Base-by-base conservation (phyloP, 2,888 invertebrate species). In the Cheilosia soror region DNA sequence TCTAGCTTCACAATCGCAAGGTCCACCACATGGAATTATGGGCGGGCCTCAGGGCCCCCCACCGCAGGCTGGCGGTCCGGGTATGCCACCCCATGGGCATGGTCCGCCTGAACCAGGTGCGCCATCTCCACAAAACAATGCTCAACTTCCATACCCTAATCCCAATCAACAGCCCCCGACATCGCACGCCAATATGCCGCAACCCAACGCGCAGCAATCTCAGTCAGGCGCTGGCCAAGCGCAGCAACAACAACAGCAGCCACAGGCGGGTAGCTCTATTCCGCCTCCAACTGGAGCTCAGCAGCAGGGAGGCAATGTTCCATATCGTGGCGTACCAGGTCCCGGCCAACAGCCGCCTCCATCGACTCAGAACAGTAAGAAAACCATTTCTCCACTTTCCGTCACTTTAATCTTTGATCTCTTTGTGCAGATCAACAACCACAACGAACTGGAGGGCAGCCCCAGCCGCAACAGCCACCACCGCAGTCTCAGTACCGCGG, bases 391-490 rank as follows among this genome's bases (percentile, higher is more conserved):
- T 29, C 1, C 2, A 7, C 27, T 51, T 62, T 60, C 25, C 11
- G 11, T 15, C 20, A 58, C 29, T 51, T 57, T 33, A 62, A 65
- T 7, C 9, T 27, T 49, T 3, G 44, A 49, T 68, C 60, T n/a
- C 0, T 57, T 82, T 33, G 57, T 47, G 13, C 84, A 92, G 92
- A 90, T 49, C 95, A 95, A 93, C 94, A 87, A 93, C 94, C 90
- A 88, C 93, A 93, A 88, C 93, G 93, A 72, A 90, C 89, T 65
- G 91, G 90, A 9, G 90, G 90, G 0, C 84, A 44, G 90, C 95
- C 80, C 92, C 95, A 62, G 94, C 95, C 73, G 92, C 94, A 89
- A 92, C 93, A 81, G 93, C 94, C 89, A 93, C 94, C 90, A 91
- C 94, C 87, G 92, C 94, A 90, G 89, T 93, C 94, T 15, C 93